Evolutionary conservation across 2,113 vertebrate genomes (phyloP), one percentile per base, ranked within the genome.

Genomic region (Elaphurus davidianus): DNA sequence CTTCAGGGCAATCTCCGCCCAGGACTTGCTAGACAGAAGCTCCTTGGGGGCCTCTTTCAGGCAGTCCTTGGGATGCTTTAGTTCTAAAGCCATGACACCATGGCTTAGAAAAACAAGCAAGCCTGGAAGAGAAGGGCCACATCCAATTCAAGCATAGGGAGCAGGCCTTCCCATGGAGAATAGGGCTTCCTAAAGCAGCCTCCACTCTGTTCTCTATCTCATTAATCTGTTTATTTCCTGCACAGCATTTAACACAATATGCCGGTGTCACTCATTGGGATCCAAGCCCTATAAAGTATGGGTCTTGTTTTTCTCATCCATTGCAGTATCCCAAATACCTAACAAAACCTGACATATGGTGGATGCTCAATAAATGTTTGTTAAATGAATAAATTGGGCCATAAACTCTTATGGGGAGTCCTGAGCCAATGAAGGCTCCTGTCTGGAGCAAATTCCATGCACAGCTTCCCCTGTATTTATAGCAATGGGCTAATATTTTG

Each of bases 301-400:
- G 52, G 21, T 30, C 60, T 81, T 28, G 11, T 62, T 85, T 87
- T 78, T 27, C 78, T 54, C 78, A 23, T 43, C 74, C n/a, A 19
- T 14, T 17, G 28, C 25, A 54, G 30, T 36, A 62, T 36, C 94
- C 60, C 89, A 71, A 71, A 84, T 17, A 83, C 92, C 93, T 94
- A 94, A 94, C 93, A 82, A 90, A 78, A 83, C 13, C 95, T 92
- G 87, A 81, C 97, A 71, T 62, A 64, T 21, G 94, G 94, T 5
- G 10, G 85, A 15, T 79, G 25, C 30, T 91, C 85, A 85, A 36
- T 79, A 95, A 95, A 92, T 54, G 64, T 40, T 47, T 67, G 67
- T 7, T 85, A 59, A 92, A 64, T 87, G 67, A 79, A 47, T 50
- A 95, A 94, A 95, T 47, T 47, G 47, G 81, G 40, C 59, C 82